phyloP scores from a whole-genome alignment of 2,888 invertebrate species.

The Polymixis lichenea region DNA sequence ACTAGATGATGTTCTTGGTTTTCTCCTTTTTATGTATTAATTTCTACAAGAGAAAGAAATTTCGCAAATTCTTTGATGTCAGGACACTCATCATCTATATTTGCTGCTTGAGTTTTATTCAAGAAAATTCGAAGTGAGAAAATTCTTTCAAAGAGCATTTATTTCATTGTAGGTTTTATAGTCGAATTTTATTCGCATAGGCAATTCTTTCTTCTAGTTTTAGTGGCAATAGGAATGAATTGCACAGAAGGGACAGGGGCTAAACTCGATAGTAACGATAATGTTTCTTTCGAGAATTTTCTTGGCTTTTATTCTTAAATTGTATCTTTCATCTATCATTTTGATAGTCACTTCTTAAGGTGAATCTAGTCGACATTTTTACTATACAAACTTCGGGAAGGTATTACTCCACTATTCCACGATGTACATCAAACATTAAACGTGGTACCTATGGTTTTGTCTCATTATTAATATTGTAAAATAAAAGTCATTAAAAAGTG shows the following conservation, averaged over 20 bases:
- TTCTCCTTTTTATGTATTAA: not conserved
- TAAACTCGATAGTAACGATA: conserved; percentile 11
- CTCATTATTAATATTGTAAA: no score
- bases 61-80: conserved; percentile 1
- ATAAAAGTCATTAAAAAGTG: no score
- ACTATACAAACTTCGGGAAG: no score
- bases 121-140: conserved; percentile 29
- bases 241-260: conserved; percentile 13
- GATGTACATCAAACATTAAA: no score
- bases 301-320: not conserved
- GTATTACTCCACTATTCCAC: no score
- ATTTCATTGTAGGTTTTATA: conserved; percentile 25
- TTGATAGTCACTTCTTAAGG: no score
- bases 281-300: not conserved
- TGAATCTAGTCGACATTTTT: no score
- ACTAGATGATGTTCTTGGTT: not conserved
- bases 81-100: not conserved
- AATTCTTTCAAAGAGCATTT: not conserved
- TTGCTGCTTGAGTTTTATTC: conserved; percentile 2
- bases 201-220: conserved; percentile 34
- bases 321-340: not conserved
- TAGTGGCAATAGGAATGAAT: conserved; percentile 27
- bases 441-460: no score
- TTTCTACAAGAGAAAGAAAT: not conserved
- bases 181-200: conserved; percentile 22